phyloP scores from a whole-genome alignment of 2,113 vertebrate species.

The Scomber scombrus region DNA sequence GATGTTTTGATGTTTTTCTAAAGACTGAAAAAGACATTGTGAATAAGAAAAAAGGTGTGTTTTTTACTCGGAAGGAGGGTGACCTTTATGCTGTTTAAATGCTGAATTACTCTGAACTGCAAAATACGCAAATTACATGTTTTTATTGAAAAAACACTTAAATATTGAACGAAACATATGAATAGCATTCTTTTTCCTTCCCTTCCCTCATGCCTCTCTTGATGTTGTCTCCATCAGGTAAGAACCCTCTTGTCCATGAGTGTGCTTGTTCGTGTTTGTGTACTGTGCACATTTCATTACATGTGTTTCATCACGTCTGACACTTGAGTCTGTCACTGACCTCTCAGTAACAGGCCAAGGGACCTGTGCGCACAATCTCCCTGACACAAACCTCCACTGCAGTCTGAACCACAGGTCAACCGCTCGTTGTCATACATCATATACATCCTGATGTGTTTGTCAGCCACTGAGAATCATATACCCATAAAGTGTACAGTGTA shows the following conservation, averaged over 20 bases:
- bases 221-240: constrained; percentile 64
- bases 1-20: neutral
- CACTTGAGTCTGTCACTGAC: constrained; percentile 44
- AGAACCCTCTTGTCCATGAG: constrained; percentile 11
- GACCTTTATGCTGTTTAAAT: constrained; percentile 42
- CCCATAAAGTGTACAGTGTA: constrained; percentile 20
- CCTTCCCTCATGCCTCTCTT: constrained; percentile 6
- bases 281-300: constrained; percentile 18
- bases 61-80: constrained; percentile 6
- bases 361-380: constrained; percentile 16
- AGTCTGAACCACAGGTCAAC: constrained; percentile 42
- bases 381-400: constrained; percentile 22
- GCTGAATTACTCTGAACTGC: constrained; percentile 12
- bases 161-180: neutral
- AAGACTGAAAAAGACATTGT: neutral
- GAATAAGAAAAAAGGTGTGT: neutral
- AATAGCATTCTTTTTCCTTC: neutral
- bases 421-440: constrained; percentile 47
- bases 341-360: constrained; percentile 49
- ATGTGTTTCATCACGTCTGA: constrained; percentile 33
- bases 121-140: neutral
- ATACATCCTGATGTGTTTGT: constrained; percentile 49
- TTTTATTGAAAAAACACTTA: neutral
- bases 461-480: constrained; percentile 36
- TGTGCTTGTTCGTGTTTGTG: neutral